Evolutionary conservation across 2,888 invertebrate species (phyloP).

Genomic region (Xestia ashworthii): DNA sequence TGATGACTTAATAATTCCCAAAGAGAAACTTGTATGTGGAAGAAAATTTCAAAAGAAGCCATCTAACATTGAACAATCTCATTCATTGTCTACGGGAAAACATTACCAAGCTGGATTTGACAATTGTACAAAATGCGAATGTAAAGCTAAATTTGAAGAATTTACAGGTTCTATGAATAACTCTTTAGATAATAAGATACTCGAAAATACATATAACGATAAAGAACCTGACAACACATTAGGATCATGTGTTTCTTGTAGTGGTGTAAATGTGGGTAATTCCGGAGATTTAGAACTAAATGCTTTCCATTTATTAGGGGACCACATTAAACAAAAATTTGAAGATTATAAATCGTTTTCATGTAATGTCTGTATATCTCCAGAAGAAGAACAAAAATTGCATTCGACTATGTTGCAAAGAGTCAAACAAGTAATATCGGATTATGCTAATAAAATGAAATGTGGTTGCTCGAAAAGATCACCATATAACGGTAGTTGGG

Average conservation of each 20-base stretch:
- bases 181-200: conserved; percentile 56
- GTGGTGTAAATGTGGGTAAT: conserved; percentile 66
- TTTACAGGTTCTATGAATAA: conserved; percentile 61
- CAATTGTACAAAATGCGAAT: conserved; percentile 56
- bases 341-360: conserved; percentile 74
- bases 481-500: conserved; percentile 78
- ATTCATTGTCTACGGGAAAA: conserved; percentile 10
- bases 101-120: conserved; percentile 23
- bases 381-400: conserved; percentile 78
- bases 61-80: conserved; percentile 10
- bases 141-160: conserved; percentile 66
- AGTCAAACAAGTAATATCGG: conserved; percentile 81
- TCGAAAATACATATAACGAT: conserved; percentile 56
- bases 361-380: conserved; percentile 73
- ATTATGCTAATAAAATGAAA: conserved; percentile 74
- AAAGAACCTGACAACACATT: conserved; percentile 42
- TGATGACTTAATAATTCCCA: conserved; percentile 8
- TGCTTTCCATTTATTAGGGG: conserved; percentile 81
- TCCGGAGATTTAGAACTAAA: conserved; percentile 83
- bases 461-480: conserved; percentile 74
- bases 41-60: conserved; percentile 26
- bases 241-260: conserved; percentile 80
- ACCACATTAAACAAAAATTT: conserved; percentile 81
- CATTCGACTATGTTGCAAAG: conserved; percentile 76
- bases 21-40: conserved; percentile 22